These are phyloP conservation scores for Crax fasciolata DNA, from an alignment of 2,797 vertebrate species.

Conservation along the genomic window DNA sequence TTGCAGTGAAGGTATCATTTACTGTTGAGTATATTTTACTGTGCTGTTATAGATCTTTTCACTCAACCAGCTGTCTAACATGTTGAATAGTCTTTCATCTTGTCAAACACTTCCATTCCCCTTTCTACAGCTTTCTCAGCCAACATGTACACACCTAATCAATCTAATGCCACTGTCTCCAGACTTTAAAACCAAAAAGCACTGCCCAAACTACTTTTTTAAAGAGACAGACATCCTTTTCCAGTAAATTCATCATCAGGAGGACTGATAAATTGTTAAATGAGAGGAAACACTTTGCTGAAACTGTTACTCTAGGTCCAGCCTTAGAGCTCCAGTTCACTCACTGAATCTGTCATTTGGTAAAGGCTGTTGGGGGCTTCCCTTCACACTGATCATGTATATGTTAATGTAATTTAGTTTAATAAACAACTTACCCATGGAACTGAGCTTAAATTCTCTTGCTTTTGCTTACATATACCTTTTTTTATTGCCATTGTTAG, in stretches of 20 bases:
- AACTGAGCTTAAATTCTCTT: conserved; percentile 40
- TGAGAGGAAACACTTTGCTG: conserved; percentile 28
- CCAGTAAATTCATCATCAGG: conserved; percentile 50
- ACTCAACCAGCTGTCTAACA: conserved; percentile 88
- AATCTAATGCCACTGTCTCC: conserved; percentile 86
- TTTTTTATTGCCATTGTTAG: conserved; percentile 33
- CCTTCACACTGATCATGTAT: conserved; percentile 55
- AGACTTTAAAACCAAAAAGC: conserved; percentile 79
- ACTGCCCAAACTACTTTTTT: conserved; percentile 77
- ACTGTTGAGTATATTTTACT: conserved; percentile 79
- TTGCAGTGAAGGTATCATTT: conserved; percentile 79
- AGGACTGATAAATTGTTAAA: conserved; percentile 48
- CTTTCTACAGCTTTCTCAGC: conserved; percentile 86
- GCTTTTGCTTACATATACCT: conserved; percentile 38
- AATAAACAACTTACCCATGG: conserved; percentile 50
- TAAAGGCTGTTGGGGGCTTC: conserved; percentile 58
- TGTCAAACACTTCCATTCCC: conserved; percentile 86
- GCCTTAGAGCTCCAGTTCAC: neutral
- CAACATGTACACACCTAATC: conserved; percentile 90
- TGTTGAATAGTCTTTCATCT: conserved; percentile 87
- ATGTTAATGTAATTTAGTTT: conserved; percentile 71
- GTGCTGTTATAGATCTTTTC: conserved; percentile 83
- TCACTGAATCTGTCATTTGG: conserved; percentile 32
- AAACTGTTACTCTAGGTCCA: conserved; percentile 44
- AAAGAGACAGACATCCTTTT: conserved; percentile 77